Evolutionary conservation across 2,888 invertebrate genomes (phyloP), one percentile per base, ranked within the genome.

Genomic region (Arrhopalites spinosus): DNA sequence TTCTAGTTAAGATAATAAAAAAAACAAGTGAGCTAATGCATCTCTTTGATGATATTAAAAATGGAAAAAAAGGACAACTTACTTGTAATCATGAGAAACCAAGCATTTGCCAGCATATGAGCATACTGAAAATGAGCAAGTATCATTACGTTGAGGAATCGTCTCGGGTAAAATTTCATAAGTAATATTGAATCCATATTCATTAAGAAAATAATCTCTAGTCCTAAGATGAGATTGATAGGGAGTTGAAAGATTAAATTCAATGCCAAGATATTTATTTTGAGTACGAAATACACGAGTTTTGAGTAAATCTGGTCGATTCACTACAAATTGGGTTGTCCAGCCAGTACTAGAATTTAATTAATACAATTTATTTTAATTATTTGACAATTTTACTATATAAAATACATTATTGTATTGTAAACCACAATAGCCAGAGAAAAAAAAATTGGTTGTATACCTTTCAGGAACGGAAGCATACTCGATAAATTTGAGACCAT

Each of bases 151-250:
- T 20, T 81, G 74, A 5, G 47, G 50, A 23, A 77, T 77, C 56
- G 78, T 77, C 67, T 83, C 27, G 7, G 81, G 78, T 25, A 79
- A 78, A 5, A 95, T 91, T 84, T 95, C 93, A 85, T 95, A 96
- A 30, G 95, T 96, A 83, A 95, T 90, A 87, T 96, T 96, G 87
- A 96, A 95, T 17, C 96, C 96, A 84, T 92, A 95, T 56, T 95
- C 93, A 78, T 94, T 91, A 78, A 95, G 87, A 43, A 95, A 88
- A 74, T 91, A 90, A 84, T 92, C 90, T 79, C 94, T 87, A 0
- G 94, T 94, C 5, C 96, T 88, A 75, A 95, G 87, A 86, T 96
- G 94, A 43, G 93, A 92, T 74, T 86, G 85, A 23, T 83, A 84
- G 71, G 84, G 82, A 30, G 85, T 87, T 81, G 90, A 88, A 83